A percentile compares a stretch with the other conserved stretches of the same genome.
Conservation (phyloP, 2,113 vertebrate genomes). For the Rhea americana region DNA sequence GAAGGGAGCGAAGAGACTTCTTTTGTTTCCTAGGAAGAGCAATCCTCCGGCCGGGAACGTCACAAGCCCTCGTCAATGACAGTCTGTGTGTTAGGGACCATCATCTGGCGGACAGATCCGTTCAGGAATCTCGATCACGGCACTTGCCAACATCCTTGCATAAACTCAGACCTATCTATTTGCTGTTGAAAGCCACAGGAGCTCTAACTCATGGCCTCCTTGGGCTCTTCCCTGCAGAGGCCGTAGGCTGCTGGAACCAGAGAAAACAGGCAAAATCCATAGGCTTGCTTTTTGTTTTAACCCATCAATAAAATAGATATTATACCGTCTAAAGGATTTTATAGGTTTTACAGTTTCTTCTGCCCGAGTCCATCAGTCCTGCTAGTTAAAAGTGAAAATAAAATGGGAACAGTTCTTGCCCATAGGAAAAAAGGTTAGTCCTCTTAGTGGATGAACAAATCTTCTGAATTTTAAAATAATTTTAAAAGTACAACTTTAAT, state of each 20-base stretch:
- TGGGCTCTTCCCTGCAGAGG: neutral
- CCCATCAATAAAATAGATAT: neutral
- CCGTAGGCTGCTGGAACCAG: neutral
- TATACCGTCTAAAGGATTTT: neutral
- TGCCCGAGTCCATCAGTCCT: neutral
- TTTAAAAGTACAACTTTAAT: neutral
- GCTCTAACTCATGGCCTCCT: neutral
- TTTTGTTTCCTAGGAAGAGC: neutral
- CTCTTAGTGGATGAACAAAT: neutral
- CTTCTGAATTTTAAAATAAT: neutral
- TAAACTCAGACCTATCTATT: neutral
- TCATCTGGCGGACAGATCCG: slow-evolving; percentile 1
- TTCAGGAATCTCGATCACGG: neutral
- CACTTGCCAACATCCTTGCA: neutral
- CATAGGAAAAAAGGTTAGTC: neutral
- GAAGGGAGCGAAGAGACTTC: neutral
- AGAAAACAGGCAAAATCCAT: neutral
- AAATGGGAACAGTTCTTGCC: neutral
- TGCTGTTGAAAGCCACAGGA: slow-evolving; percentile 21
- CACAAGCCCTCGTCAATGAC: neutral
- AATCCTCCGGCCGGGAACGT: neutral
- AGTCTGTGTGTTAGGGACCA: neutral
- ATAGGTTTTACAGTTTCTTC: neutral
- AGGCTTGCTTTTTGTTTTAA: neutral
- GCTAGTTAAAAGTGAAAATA: neutral